A percentile compares a stretch with the other conserved stretches of the same genome.
Conservation (phyloP, 2,113 vertebrate species). For the Coryphaenoides rupestris region DNA sequence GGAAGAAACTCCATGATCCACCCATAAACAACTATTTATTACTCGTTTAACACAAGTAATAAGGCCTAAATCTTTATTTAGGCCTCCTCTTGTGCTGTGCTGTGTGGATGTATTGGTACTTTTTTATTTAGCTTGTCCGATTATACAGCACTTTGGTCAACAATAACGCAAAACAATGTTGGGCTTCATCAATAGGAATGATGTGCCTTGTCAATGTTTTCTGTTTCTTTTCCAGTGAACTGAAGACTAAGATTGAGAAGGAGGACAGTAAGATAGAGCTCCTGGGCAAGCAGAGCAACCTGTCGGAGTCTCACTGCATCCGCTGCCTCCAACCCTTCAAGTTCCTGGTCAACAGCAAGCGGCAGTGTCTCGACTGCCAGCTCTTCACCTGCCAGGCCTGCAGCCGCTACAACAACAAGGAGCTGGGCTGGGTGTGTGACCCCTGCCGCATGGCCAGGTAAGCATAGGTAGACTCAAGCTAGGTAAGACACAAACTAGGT, state of each 20-base stretch:
- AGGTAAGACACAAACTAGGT: neutral
- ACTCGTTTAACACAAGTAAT: too few relatives aligned
- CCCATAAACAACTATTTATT: too few relatives aligned
- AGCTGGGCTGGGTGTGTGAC: constrained; percentile 83
- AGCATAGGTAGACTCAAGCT: neutral
- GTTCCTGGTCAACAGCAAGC: constrained; percentile 79
- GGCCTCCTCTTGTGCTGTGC: too few relatives aligned
- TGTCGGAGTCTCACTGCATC: constrained; percentile 81
- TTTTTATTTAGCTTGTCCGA: too few relatives aligned
- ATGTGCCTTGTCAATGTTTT: too few relatives aligned
- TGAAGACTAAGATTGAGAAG: constrained; percentile 81
- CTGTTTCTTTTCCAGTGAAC: constrained; percentile 64
- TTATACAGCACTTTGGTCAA: too few relatives aligned
- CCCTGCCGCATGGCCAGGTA: constrained; percentile 85
- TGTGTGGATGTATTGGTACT: too few relatives aligned
- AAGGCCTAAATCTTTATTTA: too few relatives aligned
- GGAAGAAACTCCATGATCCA: too few relatives aligned
- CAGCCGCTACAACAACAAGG: constrained; percentile 80
- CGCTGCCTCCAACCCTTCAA: constrained; percentile 87
- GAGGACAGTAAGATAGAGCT: constrained; percentile 82
- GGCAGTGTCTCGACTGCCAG: constrained; percentile 82
- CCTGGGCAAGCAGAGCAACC: constrained; percentile 68
- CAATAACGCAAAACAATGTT: too few relatives aligned
- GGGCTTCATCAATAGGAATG: too few relatives aligned
- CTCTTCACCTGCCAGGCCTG: constrained; percentile 82